phyloP scores from a whole-genome alignment of 2,797 vertebrate genomes.

The Dallia pectoralis region DNA sequence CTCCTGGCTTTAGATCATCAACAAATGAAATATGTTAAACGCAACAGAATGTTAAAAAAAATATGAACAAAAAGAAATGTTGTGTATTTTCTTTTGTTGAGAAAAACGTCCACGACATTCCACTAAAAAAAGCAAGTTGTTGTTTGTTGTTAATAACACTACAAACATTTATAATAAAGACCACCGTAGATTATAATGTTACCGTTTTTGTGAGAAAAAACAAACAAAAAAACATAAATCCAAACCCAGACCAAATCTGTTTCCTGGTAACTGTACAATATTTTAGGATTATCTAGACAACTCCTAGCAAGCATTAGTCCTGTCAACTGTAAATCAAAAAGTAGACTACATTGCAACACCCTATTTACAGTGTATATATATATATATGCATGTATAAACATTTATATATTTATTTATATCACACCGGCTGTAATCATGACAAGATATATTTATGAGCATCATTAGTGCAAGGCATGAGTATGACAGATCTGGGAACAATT shows the following conservation, averaged over 20 bases:
- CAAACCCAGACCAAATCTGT: conserved; percentile 75
- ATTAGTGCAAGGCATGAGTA: conserved; percentile 90
- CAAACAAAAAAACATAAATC: conserved; percentile 62
- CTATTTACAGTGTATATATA: conserved; percentile 98
- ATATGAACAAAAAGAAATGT: conserved; percentile 62
- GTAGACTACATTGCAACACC: conserved; percentile 92
- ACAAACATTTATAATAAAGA: conserved; percentile 88
- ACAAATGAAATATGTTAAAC: conserved; percentile 78
- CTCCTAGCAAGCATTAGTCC: conserved; percentile 91
- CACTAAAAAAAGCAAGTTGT: conserved; percentile 72
- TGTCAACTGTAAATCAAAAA: conserved; percentile 89
- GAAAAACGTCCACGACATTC: conserved; percentile 67
- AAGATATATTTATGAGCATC: conserved; percentile 87
- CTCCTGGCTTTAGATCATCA: conserved; percentile 49
- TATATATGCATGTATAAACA: conserved; percentile 80
- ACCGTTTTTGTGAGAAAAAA: conserved; percentile 77
- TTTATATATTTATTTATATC: conserved; percentile 78
- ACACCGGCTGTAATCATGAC: conserved; percentile 88
- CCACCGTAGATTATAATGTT: conserved; percentile 89
- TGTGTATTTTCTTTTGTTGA: conserved; percentile 44
- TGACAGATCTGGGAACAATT: conserved; percentile 65
- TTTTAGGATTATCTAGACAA: conserved; percentile 81
- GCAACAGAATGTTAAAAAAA: conserved; percentile 78
- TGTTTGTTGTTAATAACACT: conserved; percentile 76
- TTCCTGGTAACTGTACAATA: conserved; percentile 92